Evolutionary conservation across 2,888 invertebrate species (phyloP).

Genomic region (Cryptophagus acutangulus): DNA sequence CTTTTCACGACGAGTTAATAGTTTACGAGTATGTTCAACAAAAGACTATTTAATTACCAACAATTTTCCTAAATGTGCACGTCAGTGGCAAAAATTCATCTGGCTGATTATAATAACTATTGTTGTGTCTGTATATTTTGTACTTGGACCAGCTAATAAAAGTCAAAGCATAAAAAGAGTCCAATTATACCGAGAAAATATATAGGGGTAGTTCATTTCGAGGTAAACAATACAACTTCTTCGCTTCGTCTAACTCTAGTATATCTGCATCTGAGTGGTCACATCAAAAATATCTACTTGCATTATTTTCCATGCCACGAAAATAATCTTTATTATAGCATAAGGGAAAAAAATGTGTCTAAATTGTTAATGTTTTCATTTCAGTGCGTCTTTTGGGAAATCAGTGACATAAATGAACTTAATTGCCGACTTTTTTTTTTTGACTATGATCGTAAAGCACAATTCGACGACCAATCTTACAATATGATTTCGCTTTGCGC

Average conservation of each 20-base stretch:
- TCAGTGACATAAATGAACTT: conserved; percentile 3
- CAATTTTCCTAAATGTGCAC: too few species aligned
- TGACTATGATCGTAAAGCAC: conserved; percentile 17
- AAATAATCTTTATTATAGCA: too few species aligned
- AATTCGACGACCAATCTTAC: conserved; percentile 16
- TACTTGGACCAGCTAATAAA: conserved; percentile 28
- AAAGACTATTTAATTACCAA: too few species aligned
- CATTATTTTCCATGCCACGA: conserved; percentile 5
- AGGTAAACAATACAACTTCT: conserved; percentile 23
- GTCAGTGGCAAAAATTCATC: too few species aligned
- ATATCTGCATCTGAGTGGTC: conserved; percentile 22
- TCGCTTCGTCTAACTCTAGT: conserved; percentile 13
- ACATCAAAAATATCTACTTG: conserved; percentile 15
- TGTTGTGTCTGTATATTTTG: too few species aligned
- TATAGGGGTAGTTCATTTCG: conserved; percentile 21
- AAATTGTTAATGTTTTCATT: conserved; percentile 3
- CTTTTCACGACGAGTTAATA: too few species aligned
- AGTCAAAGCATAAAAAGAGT: conserved; percentile 26
- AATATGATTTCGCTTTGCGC: conserved; percentile 14
- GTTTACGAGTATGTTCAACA: too few species aligned
- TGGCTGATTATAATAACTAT: too few species aligned
- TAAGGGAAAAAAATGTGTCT: too few species aligned
- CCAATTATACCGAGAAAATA: conserved; percentile 18
- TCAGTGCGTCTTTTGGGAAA: conserved; percentile 4
- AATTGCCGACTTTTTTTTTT: conserved; percentile 8